These are phyloP conservation scores for Chaetogeoica ovagalla DNA, from an alignment of 2,888 invertebrate species.

Conservation along the genomic window DNA sequence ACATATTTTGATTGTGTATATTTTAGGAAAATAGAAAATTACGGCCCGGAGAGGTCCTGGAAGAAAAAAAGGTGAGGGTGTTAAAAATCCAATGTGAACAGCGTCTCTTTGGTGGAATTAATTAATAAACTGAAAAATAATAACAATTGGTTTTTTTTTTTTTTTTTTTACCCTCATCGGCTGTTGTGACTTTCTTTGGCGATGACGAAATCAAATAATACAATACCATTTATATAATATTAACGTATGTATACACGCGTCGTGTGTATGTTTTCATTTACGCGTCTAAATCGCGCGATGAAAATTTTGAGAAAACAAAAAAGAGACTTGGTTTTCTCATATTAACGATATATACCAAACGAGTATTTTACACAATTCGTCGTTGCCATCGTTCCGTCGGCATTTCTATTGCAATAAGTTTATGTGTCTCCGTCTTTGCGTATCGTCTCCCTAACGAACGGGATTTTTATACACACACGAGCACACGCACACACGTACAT, in stretches of 20 bases:
- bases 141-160: constrained; percentile 51
- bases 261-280: neutral
- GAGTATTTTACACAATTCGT: neutral
- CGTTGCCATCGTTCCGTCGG: constrained; percentile 22
- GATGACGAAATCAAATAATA: constrained; percentile 39
- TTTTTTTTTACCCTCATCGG: constrained; percentile 46
- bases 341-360: too few relatives aligned
- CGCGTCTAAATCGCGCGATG: neutral
- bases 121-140: constrained; percentile 50
- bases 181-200: constrained; percentile 49
- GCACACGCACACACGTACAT: too few relatives aligned
- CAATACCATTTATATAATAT: neutral
- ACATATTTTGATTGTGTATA: constrained; percentile 54
- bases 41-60: constrained; percentile 90
- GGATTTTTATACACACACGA: constrained; percentile 51
- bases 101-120: constrained; percentile 52
- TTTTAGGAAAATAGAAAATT: constrained; percentile 85
- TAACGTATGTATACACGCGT: too few relatives aligned
- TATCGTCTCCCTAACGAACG: constrained; percentile 53
- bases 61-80: constrained; percentile 85
- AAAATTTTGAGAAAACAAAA: too few relatives aligned
- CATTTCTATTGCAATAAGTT: constrained; percentile 21
- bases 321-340: neutral
- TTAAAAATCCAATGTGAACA: constrained; percentile 51
- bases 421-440: constrained; percentile 50